Evolutionary conservation across 2,888 invertebrate genomes (phyloP).

Genomic region (Amphipoea oculea): DNA sequence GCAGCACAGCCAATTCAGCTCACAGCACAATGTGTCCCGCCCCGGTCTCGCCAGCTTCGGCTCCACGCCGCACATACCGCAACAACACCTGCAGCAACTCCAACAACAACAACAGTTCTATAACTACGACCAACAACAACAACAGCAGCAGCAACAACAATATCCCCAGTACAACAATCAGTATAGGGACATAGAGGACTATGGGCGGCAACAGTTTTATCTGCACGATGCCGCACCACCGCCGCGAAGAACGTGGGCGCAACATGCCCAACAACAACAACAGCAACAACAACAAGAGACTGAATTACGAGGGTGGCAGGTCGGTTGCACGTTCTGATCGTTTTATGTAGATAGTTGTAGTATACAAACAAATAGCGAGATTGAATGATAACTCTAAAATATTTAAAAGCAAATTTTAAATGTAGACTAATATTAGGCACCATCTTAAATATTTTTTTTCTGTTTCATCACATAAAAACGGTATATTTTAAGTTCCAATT

Average conservation of each 20-base stretch:
- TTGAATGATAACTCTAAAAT: neutral
- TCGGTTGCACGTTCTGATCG: slow-evolving; percentile 64
- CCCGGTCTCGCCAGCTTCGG: slow-evolving; percentile 83
- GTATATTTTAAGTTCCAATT: neutral
- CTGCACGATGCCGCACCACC: slow-evolving; percentile 92
- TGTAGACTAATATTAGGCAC: neutral
- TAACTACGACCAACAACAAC: slow-evolving; percentile 72
- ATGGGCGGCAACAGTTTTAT: slow-evolving; percentile 92
- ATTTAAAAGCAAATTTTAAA: neutral
- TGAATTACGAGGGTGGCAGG: slow-evolving; percentile 88
- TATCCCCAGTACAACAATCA: slow-evolving; percentile 67
- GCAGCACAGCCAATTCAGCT: slow-evolving; percentile 90
- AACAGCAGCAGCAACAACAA: slow-evolving; percentile 32
- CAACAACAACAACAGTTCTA: slow-evolving; percentile 72
- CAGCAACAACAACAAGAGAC: slow-evolving; percentile 90
- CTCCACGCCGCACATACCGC: slow-evolving; percentile 88
- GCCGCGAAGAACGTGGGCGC: slow-evolving; percentile 93
- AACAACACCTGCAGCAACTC: slow-evolving; percentile 70
- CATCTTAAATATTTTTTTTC: neutral
- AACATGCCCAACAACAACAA: slow-evolving; percentile 81
- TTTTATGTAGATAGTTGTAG: slow-evolving; percentile 23
- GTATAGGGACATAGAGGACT: slow-evolving; percentile 80
- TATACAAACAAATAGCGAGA: neutral
- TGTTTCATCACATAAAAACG: neutral
- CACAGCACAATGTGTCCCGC: slow-evolving; percentile 88